These are phyloP conservation scores for Pangasianodon hypophthalmus DNA, from an alignment of 2,113 vertebrate species.

Conservation along the genomic window DNA sequence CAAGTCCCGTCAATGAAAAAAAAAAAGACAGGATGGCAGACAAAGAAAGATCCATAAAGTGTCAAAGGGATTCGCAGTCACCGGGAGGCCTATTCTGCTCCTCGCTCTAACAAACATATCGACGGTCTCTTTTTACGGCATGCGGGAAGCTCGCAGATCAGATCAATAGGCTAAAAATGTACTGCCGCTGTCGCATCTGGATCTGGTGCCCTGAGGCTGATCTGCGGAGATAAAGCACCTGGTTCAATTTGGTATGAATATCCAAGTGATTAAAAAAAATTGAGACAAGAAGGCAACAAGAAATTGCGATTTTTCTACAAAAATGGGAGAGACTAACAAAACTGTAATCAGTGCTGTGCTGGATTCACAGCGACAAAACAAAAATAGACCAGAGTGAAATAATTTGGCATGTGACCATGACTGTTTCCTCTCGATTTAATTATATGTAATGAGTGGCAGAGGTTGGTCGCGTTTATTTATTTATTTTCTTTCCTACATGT, in stretches of 20 bases:
- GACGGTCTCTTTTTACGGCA: conserved; percentile 31
- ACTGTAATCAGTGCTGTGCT: conserved; percentile 29
- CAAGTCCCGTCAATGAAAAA: conserved; percentile 38
- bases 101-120: conserved; percentile 47
- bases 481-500: conserved; percentile 7
- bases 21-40: conserved; percentile 47
- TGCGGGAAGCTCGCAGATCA: conserved; percentile 16
- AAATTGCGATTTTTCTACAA: neutral
- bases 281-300: neutral
- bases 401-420: conserved; percentile 45
- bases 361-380: neutral
- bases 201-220: conserved; percentile 20
- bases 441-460: conserved; percentile 58
- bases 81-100: conserved; percentile 39
- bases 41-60: conserved; percentile 49
- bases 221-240: conserved; percentile 7
- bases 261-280: neutral
- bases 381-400: conserved; percentile 3
- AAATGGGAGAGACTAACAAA: neutral
- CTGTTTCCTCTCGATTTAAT: conserved; percentile 55
- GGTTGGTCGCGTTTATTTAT: conserved; percentile 35
- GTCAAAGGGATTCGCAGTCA: conserved; percentile 30
- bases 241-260: neutral
- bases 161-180: conserved; percentile 52
- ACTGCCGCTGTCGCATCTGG: conserved; percentile 1